Evolutionary conservation across 53 echinoderm and acorn worm species (phyloP), one percentile per base, ranked within the genome.

Genomic region (Patiria pectinifera): DNA sequence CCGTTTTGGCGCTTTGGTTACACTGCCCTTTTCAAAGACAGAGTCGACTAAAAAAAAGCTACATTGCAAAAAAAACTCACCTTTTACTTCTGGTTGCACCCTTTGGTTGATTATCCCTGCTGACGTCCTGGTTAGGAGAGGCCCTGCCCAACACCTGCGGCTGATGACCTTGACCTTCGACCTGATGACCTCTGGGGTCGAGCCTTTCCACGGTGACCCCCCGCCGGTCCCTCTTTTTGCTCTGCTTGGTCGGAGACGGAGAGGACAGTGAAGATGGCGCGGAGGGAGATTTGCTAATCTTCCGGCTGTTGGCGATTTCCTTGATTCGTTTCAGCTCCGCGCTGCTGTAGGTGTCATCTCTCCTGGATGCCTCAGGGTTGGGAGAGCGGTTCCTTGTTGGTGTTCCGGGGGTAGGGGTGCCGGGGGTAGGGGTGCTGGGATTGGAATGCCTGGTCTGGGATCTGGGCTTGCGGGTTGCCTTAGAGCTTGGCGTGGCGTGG

Each of bases 241-340:
- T 90, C 69, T 90, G 90, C 48, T 90, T 90, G 47, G 90, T 80
- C 4, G 11, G 44, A 14, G 62, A 78, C 8, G 89, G 62, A 21
- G 86, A 8, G 5, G 75, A 12, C 6, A 63, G 85, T 11, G 71
- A 45, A 5, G 82, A 69, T 9, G 90, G 44, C 16, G 81, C 3
- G 3, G 80, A 43, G 3, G 89, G 79, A 18, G 45, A 66, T 69
- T 90, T 90, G 12, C 45, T 80, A 62, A 90, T 81, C 70, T 86
- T 92, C 92, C 94, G 92, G 46, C 95, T 87, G 84, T 93, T 94
- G 43, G 94, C 94, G 53, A 96, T 91, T 58, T 94, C 97, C 85
- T 96, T 96, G 92, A 96, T 94, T 58, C 92, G 92, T 82, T 95
- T 94, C 84, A 94, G 91, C 74, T 95, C 95, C 12, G 91, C 71